A percentile compares a stretch with the other conserved stretches of the same genome.
Conservation (phyloP, 2,888 invertebrate genomes). For the Hetaerina titia region DNA sequence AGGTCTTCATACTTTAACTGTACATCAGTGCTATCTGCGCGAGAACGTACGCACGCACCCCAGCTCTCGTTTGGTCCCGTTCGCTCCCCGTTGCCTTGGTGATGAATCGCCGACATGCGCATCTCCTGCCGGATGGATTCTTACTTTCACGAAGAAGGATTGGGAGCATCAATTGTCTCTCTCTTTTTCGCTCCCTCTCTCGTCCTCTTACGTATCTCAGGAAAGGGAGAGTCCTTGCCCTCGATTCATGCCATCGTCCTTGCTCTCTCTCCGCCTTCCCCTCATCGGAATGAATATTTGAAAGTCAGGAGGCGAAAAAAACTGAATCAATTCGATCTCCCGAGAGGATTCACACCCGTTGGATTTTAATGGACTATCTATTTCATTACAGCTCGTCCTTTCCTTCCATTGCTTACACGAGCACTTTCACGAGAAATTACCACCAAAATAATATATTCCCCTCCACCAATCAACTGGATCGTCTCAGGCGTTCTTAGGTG, state of each 20-base stretch:
- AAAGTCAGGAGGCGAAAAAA: background rate
- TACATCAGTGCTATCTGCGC: no score
- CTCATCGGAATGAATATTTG: background rate
- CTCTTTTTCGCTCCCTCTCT: background rate
- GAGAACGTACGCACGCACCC: background rate
- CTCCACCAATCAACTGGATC: no score
- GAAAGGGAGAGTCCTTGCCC: background rate
- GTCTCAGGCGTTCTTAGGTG: no score
- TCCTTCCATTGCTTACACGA: no score
- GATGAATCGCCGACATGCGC: background rate
- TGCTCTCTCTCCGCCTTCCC: background rate
- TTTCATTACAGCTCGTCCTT: background rate
- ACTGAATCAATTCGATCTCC: background rate
- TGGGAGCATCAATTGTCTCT: background rate
- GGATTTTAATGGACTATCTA: background rate
- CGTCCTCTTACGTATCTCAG: background rate
- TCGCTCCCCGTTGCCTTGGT: background rate
- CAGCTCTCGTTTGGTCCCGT: background rate
- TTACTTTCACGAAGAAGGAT: background rate
- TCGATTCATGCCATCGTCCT: background rate
- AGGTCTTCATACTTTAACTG: no score
- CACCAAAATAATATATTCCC: no score
- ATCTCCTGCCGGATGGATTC: background rate
- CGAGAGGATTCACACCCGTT: background rate
- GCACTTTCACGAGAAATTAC: no score